A percentile compares a stretch with the other conserved stretches of the same genome.
Conservation (phyloP, 2,113 vertebrate genomes). For the Paratilapia polleni region DNA sequence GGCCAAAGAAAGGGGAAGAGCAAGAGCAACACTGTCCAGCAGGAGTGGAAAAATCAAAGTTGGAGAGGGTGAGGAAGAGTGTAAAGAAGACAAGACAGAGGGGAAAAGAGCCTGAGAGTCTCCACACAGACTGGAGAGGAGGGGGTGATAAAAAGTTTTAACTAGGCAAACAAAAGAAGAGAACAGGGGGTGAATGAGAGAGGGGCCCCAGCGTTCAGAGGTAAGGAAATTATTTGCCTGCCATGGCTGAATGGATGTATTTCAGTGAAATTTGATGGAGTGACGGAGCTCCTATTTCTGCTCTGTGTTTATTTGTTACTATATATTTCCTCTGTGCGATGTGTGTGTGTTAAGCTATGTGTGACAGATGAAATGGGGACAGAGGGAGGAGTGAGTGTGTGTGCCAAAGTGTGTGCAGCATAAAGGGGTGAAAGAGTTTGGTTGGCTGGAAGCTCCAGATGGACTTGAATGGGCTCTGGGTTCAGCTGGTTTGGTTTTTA, state of each 20-base stretch:
- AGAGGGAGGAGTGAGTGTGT: slow-evolving; percentile 61
- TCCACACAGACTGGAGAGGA: not conserved
- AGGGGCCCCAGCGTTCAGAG: slow-evolving; percentile 52
- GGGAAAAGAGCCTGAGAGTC: slow-evolving; percentile 1
- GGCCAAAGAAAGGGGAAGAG: slow-evolving; percentile 72
- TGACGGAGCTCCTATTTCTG: slow-evolving; percentile 64
- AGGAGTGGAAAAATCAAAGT: slow-evolving; percentile 56
- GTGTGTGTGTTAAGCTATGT: slow-evolving; percentile 68
- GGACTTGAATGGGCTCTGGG: not conserved
- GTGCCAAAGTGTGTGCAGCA: slow-evolving; percentile 37
- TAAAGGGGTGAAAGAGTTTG: slow-evolving; percentile 50
- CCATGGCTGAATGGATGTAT: not conserved
- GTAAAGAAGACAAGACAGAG: slow-evolving; percentile 17
- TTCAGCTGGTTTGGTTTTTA: not conserved
- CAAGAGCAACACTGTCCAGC: slow-evolving; percentile 33
- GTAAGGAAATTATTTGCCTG: slow-evolving; percentile 44
- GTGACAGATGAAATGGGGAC: slow-evolving; percentile 72
- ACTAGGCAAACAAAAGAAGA: slow-evolving; percentile 22
- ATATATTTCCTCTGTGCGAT: slow-evolving; percentile 68
- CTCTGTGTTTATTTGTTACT: slow-evolving; percentile 61
- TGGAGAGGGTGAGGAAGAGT: slow-evolving; percentile 33
- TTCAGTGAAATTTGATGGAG: slow-evolving; percentile 5
- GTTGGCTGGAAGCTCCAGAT: slow-evolving; percentile 30
- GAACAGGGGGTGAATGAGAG: slow-evolving; percentile 28
- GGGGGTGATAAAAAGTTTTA: not conserved